These are phyloP conservation scores for Vanessa tameamea DNA, from an alignment of 1,140 invertebrate genomes.

Conservation along the genomic window DNA sequence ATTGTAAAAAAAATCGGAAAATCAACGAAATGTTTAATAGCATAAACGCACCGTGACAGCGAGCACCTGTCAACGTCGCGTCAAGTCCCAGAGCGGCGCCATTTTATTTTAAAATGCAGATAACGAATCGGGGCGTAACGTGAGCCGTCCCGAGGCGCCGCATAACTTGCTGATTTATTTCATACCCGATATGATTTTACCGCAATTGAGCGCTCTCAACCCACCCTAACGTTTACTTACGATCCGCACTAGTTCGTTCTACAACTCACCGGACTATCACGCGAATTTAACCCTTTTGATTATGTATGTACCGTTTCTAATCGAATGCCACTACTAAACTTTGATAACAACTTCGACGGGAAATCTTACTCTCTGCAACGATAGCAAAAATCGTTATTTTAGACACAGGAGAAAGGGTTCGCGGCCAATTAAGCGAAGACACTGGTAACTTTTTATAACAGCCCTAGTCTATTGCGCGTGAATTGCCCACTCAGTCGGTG, in stretches of 20 bases:
- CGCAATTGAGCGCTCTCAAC: constrained; percentile 60
- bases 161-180: constrained; percentile 71
- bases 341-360: constrained; percentile 1
- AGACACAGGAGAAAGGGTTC: constrained; percentile 44
- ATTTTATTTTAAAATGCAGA: constrained; percentile 75
- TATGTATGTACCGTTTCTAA: constrained; percentile 7
- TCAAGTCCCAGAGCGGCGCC: constrained; percentile 60
- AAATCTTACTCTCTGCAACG: constrained; percentile 6
- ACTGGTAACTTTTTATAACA: constrained; percentile 49
- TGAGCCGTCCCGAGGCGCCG: constrained; percentile 61
- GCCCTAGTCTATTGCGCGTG: constrained; percentile 50
- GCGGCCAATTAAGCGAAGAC: constrained; percentile 63
- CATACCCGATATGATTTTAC: constrained; percentile 71
- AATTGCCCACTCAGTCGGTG: constrained; percentile 62
- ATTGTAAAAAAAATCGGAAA: constrained; percentile 28
- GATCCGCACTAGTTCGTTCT: constrained; percentile 34
- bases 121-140: constrained; percentile 72
- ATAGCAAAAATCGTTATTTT: constrained; percentile 37
- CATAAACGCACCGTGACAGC: constrained; percentile 57
- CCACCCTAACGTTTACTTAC: constrained; percentile 45
- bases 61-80: constrained; percentile 70
- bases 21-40: constrained; percentile 43
- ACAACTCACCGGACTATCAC: constrained; percentile 26
- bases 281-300: constrained; percentile 43
- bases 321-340: neutral